Evolutionary conservation across 1,140 invertebrate genomes (phyloP), one percentile per base, ranked within the genome.

Genomic region (Euwallacea fornicatus): DNA sequence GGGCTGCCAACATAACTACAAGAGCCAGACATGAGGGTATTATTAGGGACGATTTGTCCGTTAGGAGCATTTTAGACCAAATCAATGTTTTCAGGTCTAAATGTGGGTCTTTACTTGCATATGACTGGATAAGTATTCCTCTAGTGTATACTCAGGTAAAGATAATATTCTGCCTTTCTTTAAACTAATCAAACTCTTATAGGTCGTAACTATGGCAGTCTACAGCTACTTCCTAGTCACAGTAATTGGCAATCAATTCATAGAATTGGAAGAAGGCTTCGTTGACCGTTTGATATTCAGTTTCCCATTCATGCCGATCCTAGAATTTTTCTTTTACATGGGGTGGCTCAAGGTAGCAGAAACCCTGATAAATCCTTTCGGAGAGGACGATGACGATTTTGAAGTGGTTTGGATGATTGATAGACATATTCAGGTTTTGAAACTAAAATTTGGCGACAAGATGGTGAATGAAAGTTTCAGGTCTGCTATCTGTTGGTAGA

Each of bases 301-400:
- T 79, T 90, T 97, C 77, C 95, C 95, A 0, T 83, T 95, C 72
- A 95, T 97, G 78, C 93, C 91, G 2, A 88, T 93, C 0, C 83
- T 96, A 53, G 86, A 93, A 76, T 94, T 93, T 77, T 91, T 91
- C 78, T 92, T 93, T 82, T 95, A 94, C 78, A 92, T 95, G 89
- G 94, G 93, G 13, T 95, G 93, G 93, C 81, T 95, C 50, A 95
- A 95, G 85, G 92, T 94, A 13, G 92, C 92, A 0, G 93, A 94
- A 81, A 89, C 88, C 16, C 82, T 94, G 21, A 91, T 94, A 42
- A 94, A 94, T 82, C 93, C 92, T 0, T 96, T 96, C 80, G 95
- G 94, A 2, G 93, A 95, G 82, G 94, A 96, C 77, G 94, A 96
- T 76, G 94, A 96, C 75, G 85, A 86, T 73, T 86, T 86, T 72